A percentile compares a stretch with the other conserved stretches of the same genome.
These are phyloP conservation scores for Liasis olivaceus DNA, from an alignment of 2,797 vertebrate genomes.

Conservation along the genomic window DNA sequence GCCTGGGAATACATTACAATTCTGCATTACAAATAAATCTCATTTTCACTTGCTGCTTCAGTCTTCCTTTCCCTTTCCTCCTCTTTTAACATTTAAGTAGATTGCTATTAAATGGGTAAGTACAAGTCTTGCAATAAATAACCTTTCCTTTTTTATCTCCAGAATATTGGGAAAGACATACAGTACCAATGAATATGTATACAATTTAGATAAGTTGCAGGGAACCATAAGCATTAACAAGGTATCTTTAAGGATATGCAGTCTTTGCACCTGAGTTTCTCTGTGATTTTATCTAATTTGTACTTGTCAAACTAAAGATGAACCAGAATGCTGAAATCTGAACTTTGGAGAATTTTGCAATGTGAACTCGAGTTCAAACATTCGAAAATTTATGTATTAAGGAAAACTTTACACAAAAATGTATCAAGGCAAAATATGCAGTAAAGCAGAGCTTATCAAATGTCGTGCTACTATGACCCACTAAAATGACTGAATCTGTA, in stretches of 20 bases:
- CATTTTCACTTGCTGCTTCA: background rate
- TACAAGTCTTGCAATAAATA: background rate
- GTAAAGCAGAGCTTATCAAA: background rate
- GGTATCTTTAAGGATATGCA: background rate
- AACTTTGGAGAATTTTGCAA: background rate
- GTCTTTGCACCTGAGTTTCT: background rate
- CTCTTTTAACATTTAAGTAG: background rate
- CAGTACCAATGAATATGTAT: background rate
- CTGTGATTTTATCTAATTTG: background rate
- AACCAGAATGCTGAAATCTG: background rate
- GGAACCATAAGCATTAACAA: background rate
- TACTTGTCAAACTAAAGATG: background rate
- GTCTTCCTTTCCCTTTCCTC: background rate
- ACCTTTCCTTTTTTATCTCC: background rate
- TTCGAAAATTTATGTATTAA: background rate
- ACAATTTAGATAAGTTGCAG: background rate
- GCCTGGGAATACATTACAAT: background rate
- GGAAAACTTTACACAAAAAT: background rate
- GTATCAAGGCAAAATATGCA: background rate
- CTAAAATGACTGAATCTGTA: background rate
- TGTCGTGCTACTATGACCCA: background rate
- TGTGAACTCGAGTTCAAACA: background rate
- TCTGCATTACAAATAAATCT: background rate
- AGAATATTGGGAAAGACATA: background rate
- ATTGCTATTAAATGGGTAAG: background rate